phyloP scores from a whole-genome alignment of 2,797 vertebrate species.

The Pangasius djambal region DNA sequence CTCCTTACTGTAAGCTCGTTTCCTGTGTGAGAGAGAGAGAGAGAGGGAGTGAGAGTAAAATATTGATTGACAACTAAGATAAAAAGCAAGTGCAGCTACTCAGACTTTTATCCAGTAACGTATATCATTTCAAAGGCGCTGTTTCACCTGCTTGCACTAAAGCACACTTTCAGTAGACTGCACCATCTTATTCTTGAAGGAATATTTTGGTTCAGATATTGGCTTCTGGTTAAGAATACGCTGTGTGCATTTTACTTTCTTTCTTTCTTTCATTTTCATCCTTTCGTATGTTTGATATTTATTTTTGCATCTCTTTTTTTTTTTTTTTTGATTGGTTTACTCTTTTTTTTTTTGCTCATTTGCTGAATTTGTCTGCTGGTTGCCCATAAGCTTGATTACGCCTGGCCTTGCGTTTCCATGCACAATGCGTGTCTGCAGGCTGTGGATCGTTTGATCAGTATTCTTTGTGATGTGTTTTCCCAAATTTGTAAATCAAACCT shows the following conservation, averaged over 20 bases:
- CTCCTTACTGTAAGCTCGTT: conserved; percentile 95
- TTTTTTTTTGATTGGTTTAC: background rate
- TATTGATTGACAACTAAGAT: conserved; percentile 14
- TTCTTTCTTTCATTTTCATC: background rate
- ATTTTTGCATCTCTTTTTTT: background rate
- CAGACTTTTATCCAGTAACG: background rate
- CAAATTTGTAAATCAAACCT: background rate
- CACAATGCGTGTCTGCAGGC: background rate
- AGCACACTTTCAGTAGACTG: background rate
- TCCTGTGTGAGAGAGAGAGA: conserved; percentile 74
- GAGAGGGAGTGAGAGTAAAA: background rate
- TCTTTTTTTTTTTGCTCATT: background rate
- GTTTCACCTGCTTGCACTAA: background rate
- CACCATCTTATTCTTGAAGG: background rate
- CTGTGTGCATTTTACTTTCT: background rate
- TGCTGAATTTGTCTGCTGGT: background rate
- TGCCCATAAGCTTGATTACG: background rate
- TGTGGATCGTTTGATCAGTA: background rate
- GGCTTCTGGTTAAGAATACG: background rate
- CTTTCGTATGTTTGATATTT: background rate
- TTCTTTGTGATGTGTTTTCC: background rate
- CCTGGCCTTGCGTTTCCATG: no score
- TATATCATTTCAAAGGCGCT: background rate
- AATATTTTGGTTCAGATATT: background rate
- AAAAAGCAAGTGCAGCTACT: conserved; percentile 10